Conservation (phyloP, 2,113 vertebrate genomes). For the Okapia johnstoni region DNA sequence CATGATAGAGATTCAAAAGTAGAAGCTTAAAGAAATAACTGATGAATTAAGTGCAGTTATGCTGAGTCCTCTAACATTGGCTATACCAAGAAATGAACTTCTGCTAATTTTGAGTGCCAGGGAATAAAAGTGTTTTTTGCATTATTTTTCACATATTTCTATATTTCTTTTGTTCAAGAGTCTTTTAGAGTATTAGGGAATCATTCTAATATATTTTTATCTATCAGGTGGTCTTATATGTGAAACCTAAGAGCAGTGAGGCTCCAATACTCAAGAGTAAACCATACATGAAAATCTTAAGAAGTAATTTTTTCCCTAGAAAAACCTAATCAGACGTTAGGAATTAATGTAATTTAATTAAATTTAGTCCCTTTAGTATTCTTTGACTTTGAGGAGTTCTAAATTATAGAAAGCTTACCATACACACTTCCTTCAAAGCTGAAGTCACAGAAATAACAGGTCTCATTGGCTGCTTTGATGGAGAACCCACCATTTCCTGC, state of each 20-base stretch:
- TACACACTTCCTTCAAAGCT: conserved; percentile 94
- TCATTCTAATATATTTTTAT: background rate
- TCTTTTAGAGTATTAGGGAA: background rate
- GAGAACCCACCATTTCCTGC: conserved; percentile 74
- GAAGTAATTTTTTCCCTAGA: background rate
- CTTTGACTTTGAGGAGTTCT: background rate
- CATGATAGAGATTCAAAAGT: background rate
- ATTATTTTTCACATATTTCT: background rate
- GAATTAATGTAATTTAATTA: background rate
- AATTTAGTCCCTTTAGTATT: conserved; percentile 2
- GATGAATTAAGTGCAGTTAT: background rate
- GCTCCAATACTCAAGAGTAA: background rate
- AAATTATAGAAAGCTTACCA: conserved; percentile 83
- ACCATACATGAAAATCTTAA: background rate
- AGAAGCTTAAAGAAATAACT: background rate
- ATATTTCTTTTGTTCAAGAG: background rate
- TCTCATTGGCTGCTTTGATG: conserved; percentile 78
- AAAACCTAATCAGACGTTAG: background rate
- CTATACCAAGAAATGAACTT: background rate
- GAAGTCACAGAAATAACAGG: conserved; percentile 93
- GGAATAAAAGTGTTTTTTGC: background rate
- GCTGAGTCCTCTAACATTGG: background rate
- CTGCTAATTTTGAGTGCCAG: background rate
- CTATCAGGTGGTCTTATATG: background rate
- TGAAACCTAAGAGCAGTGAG: background rate